A percentile compares a stretch with the other conserved stretches of the same genome.
phyloP scores from a whole-genome alignment of 2,888 invertebrate genomes.

The Conchocele bisecta region DNA sequence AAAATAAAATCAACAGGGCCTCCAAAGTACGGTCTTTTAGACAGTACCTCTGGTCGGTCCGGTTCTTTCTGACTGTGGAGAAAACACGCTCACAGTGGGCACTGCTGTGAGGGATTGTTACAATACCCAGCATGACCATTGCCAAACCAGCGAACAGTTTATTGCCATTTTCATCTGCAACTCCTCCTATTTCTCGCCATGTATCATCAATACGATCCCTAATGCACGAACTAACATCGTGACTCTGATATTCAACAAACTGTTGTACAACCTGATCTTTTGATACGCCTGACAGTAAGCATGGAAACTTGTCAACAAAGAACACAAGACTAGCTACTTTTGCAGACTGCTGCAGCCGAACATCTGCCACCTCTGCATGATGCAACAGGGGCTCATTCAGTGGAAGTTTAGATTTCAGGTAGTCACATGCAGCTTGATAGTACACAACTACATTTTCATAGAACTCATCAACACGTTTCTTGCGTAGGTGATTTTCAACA shows the following conservation, averaged over 20 bases:
- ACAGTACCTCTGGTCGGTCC: constrained; percentile 45
- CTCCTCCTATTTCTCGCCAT: constrained; percentile 31
- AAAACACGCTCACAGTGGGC: constrained; percentile 59
- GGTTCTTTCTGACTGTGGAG: constrained; percentile 53
- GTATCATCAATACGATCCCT: constrained; percentile 34
- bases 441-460: constrained; percentile 22
- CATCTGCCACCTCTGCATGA: constrained; percentile 48
- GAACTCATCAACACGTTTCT: constrained; percentile 39
- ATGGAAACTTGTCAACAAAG: constrained; percentile 44
- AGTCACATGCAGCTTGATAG: constrained; percentile 35
- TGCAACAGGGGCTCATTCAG: constrained; percentile 45
- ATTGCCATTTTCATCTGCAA: constrained; percentile 38
- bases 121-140: constrained; percentile 43
- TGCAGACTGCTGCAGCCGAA: constrained; percentile 9
- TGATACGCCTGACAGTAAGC: constrained; percentile 6
- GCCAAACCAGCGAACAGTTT: constrained; percentile 25
- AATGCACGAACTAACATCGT: constrained; percentile 2
- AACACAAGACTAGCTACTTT: constrained; percentile 14
- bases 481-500: constrained; percentile 32
- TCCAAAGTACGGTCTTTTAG: constrained; percentile 41
- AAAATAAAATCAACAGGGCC: constrained; percentile 33
- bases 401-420: constrained; percentile 45
- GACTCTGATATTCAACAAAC: constrained; percentile 36
- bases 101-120: constrained; percentile 59
- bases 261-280: constrained; percentile 31